These are phyloP conservation scores for Arge pagana DNA, from an alignment of 2,888 invertebrate species.

Conservation along the genomic window DNA sequence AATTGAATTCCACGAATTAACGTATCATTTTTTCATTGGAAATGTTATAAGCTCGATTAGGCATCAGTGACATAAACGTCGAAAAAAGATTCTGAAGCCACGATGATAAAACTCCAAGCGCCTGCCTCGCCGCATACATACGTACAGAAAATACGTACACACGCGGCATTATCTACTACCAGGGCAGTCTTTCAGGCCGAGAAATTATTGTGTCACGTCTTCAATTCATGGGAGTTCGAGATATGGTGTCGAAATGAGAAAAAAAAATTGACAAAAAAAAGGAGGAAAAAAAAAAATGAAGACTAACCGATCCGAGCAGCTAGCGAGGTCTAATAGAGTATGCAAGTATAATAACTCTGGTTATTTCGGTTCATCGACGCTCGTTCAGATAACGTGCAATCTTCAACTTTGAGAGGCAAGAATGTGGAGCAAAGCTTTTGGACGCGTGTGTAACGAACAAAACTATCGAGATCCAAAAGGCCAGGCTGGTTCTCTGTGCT, in stretches of 20 bases:
- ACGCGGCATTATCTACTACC: too few species aligned
- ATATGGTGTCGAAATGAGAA: constrained; percentile 21
- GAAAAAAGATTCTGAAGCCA: constrained; percentile 14
- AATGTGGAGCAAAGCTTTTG: too few species aligned
- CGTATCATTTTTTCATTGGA: constrained; percentile 11
- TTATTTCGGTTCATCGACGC: constrained; percentile 8
- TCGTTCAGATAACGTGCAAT: background rate
- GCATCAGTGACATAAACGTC: constrained; percentile 10
- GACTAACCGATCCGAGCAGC: constrained; percentile 17
- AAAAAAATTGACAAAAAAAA: constrained; percentile 20
- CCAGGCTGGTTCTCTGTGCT: too few species aligned
- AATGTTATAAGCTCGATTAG: constrained; percentile 6
- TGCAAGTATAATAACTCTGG: constrained; percentile 31
- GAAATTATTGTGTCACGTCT: background rate
- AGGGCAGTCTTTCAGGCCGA: background rate
- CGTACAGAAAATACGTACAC: too few species aligned
- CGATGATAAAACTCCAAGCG: constrained; percentile 10
- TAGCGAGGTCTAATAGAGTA: constrained; percentile 32
- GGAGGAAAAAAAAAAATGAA: constrained; percentile 24
- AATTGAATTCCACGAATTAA: constrained; percentile 11
- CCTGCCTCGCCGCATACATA: constrained; percentile 14
- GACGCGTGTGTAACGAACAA: too few species aligned
- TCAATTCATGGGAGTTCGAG: constrained; percentile 11
- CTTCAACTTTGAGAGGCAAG: background rate
- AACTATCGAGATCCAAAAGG: too few species aligned